These are phyloP conservation scores for Lampris megalopsis DNA, from an alignment of 2,113 vertebrate genomes.

Conservation along the genomic window DNA sequence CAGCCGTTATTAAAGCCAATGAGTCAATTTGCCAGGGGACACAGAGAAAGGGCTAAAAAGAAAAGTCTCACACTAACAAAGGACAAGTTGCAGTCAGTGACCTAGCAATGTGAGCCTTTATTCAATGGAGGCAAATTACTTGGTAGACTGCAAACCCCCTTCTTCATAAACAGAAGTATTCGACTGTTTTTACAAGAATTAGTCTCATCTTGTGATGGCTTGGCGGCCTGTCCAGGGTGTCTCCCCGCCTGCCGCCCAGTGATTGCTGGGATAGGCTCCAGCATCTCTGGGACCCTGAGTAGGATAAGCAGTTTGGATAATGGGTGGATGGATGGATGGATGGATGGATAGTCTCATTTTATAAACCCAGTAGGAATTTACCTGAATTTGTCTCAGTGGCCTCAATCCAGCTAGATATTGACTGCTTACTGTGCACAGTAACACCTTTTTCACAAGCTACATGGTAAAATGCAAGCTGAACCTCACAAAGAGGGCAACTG, in stretches of 20 bases:
- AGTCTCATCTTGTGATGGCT: not conserved
- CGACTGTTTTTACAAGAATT: conserved; percentile 2
- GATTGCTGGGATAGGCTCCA: no score
- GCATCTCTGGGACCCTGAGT: no score
- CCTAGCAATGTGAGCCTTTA: conserved; percentile 24
- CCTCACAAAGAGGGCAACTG: not conserved
- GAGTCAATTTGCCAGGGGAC: conserved; percentile 8
- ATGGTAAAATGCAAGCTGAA: not conserved
- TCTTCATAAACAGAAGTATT: conserved; percentile 28
- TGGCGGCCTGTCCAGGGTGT: no score
- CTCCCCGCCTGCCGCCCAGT: no score
- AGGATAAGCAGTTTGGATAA: no score
- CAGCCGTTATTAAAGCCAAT: not conserved
- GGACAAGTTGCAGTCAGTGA: conserved; percentile 29
- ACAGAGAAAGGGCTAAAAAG: not conserved
- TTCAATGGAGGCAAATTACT: conserved; percentile 18
- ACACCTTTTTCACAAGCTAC: not conserved
- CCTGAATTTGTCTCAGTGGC: not conserved
- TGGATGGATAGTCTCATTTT: not conserved
- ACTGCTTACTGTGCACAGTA: not conserved
- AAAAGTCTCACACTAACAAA: conserved; percentile 8
- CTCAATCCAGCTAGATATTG: not conserved
- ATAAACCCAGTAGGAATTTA: not conserved
- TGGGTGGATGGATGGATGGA: no score
- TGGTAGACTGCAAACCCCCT: not conserved